phyloP scores from a whole-genome alignment of 92 coral and sea anemone species.

The Phenganax subtilis region DNA sequence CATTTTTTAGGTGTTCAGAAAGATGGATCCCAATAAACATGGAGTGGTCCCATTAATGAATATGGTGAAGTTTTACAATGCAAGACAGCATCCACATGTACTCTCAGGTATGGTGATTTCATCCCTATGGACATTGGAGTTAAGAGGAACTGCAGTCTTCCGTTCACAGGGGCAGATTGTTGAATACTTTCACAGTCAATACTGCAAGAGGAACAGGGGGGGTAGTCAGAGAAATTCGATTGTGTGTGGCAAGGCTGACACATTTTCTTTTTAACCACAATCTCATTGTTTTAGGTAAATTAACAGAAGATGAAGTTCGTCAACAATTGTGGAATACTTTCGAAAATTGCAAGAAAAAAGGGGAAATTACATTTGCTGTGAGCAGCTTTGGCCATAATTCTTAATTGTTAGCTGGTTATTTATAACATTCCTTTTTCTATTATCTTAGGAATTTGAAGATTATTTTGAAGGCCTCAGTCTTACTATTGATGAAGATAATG shows the following conservation, averaged over 20 bases:
- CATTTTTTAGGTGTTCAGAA: constrained; percentile 70
- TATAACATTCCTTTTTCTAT: not conserved
- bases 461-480: constrained; percentile 91
- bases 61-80: constrained; percentile 78
- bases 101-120: constrained; percentile 54
- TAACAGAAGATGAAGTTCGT: constrained; percentile 65
- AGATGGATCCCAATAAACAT: constrained; percentile 84
- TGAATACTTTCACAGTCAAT: too few species aligned
- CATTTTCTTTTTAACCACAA: not conserved
- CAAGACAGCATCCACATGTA: constrained; percentile 81
- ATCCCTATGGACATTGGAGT: not conserved
- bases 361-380: constrained; percentile 88
- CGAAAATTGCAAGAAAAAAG: constrained; percentile 71
- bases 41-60: constrained; percentile 72
- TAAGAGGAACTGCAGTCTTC: too few species aligned
- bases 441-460: constrained; percentile 86
- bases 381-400: constrained; percentile 7
- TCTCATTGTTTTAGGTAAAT: constrained; percentile 52
- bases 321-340: constrained; percentile 69
- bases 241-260: too few species aligned
- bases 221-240: too few species aligned
- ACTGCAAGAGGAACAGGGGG: too few species aligned
- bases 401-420: too few species aligned
- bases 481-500: constrained; percentile 71
- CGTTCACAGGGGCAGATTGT: too few species aligned